Evolutionary conservation across 2,113 vertebrate species (phyloP).

Genomic region (Oreocharis arfaki): DNA sequence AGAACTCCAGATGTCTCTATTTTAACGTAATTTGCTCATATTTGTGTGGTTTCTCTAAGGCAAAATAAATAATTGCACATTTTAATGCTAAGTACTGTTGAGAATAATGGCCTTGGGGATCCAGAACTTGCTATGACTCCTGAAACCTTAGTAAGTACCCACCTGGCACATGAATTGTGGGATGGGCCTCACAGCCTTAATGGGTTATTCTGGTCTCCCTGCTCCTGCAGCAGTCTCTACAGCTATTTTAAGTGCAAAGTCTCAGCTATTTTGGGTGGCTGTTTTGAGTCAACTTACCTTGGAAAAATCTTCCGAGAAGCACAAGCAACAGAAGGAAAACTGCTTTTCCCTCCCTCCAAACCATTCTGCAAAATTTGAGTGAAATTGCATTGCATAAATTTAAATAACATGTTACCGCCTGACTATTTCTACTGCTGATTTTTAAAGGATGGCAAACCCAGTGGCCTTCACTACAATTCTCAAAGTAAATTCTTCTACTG

Average conservation of each 20-base stretch:
- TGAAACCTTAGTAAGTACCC: neutral
- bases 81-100: neutral
- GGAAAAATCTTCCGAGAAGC: neutral
- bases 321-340: neutral
- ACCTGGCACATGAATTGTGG: neutral
- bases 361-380: neutral
- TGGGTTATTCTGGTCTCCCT: neutral
- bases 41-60: neutral
- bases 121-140: neutral
- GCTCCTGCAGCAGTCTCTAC: neutral
- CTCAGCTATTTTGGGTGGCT: neutral
- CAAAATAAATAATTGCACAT: neutral
- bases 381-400: neutral
- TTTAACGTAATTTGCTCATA: neutral
- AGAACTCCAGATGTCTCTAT: neutral
- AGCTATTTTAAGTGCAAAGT: neutral
- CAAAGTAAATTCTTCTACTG: neutral
- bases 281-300: neutral
- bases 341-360: neutral
- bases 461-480: neutral
- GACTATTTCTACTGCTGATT: neutral
- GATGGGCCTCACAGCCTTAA: neutral
- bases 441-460: neutral
- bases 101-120: neutral
- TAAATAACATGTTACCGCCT: neutral